A percentile compares a stretch with the other conserved stretches of the same genome.
These are phyloP conservation scores for Xestia ashworthii DNA, from an alignment of 2,888 invertebrate genomes.

Conservation along the genomic window DNA sequence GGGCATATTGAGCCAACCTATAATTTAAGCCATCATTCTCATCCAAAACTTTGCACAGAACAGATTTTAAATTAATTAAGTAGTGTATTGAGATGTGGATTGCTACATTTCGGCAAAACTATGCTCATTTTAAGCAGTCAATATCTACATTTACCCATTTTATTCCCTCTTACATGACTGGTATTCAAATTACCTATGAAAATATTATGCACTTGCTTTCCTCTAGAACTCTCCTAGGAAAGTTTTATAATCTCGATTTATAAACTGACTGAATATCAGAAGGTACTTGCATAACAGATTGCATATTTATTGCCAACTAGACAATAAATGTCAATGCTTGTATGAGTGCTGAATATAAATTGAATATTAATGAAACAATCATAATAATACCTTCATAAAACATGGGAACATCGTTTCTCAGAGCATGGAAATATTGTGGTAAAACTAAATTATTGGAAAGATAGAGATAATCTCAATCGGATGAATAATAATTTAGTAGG, in stretches of 20 bases:
- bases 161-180: neutral
- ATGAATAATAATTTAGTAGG: slow-evolving; percentile 36
- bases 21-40: neutral
- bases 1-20: neutral
- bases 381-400: slow-evolving; percentile 12
- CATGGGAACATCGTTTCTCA: slow-evolving; percentile 17
- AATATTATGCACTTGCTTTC: slow-evolving; percentile 1
- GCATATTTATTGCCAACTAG: slow-evolving; percentile 34
- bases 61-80: neutral
- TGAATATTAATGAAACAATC: slow-evolving; percentile 13
- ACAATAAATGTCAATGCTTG: slow-evolving; percentile 29
- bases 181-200: slow-evolving; percentile 12
- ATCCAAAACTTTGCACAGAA: neutral
- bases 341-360: slow-evolving; percentile 26
- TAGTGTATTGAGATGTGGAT: neutral
- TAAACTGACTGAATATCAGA: slow-evolving; percentile 1
- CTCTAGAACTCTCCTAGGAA: slow-evolving; percentile 4
- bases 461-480: slow-evolving; percentile 22
- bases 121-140: neutral
- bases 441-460: slow-evolving; percentile 30
- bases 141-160: neutral
- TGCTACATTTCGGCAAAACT: neutral
- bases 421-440: slow-evolving; percentile 16
- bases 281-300: slow-evolving; percentile 5
- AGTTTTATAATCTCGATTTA: slow-evolving; percentile 35